Percentiles rank a stretch among this genome's conserved stretches.
These are phyloP conservation scores for Chloroclysta siterata DNA, from an alignment of 2,888 invertebrate genomes.

Conservation along the genomic window DNA sequence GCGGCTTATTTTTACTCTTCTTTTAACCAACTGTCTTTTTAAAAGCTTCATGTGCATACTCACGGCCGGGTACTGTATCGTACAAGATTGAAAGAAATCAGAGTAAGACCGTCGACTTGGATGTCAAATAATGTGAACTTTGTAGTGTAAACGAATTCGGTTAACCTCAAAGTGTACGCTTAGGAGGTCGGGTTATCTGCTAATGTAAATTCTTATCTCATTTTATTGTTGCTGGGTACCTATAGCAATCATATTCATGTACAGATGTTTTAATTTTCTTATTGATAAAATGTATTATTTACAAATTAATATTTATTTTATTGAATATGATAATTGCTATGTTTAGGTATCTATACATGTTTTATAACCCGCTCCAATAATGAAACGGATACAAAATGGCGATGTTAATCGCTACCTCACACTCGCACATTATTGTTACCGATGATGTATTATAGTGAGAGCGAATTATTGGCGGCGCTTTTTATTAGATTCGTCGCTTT, in stretches of 20 bases:
- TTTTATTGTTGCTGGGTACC: neutral
- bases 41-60: neutral
- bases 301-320: neutral
- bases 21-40: too few species aligned
- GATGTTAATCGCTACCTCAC: too few species aligned
- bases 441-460: too few species aligned
- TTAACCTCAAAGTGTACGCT: conserved; percentile 65
- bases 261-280: neutral
- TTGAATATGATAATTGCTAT: neutral
- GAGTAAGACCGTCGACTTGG: conserved; percentile 35
- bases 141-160: conserved; percentile 55
- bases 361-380: too few species aligned
- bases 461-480: too few species aligned
- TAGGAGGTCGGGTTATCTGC: conserved; percentile 27
- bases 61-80: conserved; percentile 25
- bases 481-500: too few species aligned
- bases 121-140: conserved; percentile 62
- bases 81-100: conserved; percentile 57
- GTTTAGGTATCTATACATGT: too few species aligned
- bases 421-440: too few species aligned
- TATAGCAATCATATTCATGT: neutral
- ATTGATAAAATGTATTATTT: neutral
- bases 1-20: neutral
- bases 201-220: conserved; percentile 3
- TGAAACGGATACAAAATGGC: neutral